Evolutionary conservation across 2,888 invertebrate genomes (phyloP).

Genomic region (Drosophila putrida): DNA sequence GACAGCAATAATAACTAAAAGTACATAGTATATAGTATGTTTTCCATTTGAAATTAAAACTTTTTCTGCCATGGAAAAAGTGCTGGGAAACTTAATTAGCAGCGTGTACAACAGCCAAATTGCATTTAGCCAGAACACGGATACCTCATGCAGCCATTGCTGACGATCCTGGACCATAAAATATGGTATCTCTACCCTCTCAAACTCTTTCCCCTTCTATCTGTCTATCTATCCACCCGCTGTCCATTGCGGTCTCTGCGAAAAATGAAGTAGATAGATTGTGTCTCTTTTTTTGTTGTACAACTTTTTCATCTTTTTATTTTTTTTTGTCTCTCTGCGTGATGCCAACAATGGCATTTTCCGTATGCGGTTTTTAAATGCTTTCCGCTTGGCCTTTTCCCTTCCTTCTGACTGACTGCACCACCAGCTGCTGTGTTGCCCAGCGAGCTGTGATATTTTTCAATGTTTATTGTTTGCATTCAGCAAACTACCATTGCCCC

Average conservation of each 20-base stretch:
- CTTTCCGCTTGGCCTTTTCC: neutral
- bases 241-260: constrained; percentile 33
- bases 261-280: constrained; percentile 72
- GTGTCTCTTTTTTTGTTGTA: constrained; percentile 38
- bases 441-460: constrained; percentile 71
- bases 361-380: constrained; percentile 55
- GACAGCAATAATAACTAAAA: constrained; percentile 19
- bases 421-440: constrained; percentile 54
- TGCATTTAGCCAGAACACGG: constrained; percentile 55
- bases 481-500: constrained; percentile 45
- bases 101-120: constrained; percentile 49
- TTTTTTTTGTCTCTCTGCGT: constrained; percentile 27
- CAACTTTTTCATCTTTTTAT: constrained; percentile 1
- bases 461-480: constrained; percentile 72
- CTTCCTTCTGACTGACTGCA: constrained; percentile 8
- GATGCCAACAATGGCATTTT: constrained; percentile 52
- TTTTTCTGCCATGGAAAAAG: constrained; percentile 23
- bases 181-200: neutral
- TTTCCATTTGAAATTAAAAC: constrained; percentile 48
- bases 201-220: too few relatives aligned
- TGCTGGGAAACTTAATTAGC: constrained; percentile 68
- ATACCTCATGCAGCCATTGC: constrained; percentile 24
- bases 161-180: neutral
- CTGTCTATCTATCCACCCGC: neutral
- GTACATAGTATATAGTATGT: constrained; percentile 42